A percentile compares a stretch with the other conserved stretches of the same genome.
Conservation (phyloP, 2,888 invertebrate genomes). For the Sinelater perroti region DNA sequence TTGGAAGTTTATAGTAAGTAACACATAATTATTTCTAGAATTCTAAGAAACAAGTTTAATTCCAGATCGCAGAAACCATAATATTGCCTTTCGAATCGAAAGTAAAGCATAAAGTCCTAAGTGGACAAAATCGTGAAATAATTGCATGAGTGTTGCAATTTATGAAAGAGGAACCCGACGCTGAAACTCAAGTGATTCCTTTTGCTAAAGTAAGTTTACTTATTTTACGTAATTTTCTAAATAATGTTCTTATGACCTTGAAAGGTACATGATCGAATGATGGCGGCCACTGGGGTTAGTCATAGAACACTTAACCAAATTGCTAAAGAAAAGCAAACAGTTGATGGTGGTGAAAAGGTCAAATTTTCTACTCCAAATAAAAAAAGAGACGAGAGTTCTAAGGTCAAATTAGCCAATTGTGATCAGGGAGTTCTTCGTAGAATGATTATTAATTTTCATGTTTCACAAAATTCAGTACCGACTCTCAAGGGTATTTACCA, state of each 20-base stretch:
- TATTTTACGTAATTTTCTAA: slow-evolving; percentile 13
- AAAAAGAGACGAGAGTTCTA: slow-evolving; percentile 18
- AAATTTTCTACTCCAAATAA: slow-evolving; percentile 19
- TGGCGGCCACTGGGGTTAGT: neutral
- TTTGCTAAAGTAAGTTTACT: neutral
- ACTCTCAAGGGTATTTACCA: slow-evolving; percentile 19
- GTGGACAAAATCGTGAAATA: slow-evolving; percentile 19
- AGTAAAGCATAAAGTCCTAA: neutral
- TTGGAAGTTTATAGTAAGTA: too few relatives aligned
- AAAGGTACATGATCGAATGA: neutral
- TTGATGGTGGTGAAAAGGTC: slow-evolving; percentile 1
- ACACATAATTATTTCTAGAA: too few relatives aligned
- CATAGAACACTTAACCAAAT: neutral
- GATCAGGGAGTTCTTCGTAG: slow-evolving; percentile 25
- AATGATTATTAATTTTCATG: slow-evolving; percentile 28
- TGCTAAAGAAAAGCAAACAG: neutral
- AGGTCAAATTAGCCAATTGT: slow-evolving; percentile 27
- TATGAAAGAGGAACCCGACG: slow-evolving; percentile 29
- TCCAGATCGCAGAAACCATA: too few relatives aligned
- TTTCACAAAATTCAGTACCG: slow-evolving; percentile 11
- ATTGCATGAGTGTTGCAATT: slow-evolving; percentile 24
- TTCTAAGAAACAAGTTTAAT: too few relatives aligned
- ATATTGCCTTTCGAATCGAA: too few relatives aligned
- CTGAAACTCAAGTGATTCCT: slow-evolving; percentile 11
- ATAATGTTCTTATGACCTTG: neutral